Evolutionary conservation across 2,113 vertebrate species (phyloP), one percentile per base, ranked within the genome.

Genomic region (Phylloscopus trochiloides): DNA sequence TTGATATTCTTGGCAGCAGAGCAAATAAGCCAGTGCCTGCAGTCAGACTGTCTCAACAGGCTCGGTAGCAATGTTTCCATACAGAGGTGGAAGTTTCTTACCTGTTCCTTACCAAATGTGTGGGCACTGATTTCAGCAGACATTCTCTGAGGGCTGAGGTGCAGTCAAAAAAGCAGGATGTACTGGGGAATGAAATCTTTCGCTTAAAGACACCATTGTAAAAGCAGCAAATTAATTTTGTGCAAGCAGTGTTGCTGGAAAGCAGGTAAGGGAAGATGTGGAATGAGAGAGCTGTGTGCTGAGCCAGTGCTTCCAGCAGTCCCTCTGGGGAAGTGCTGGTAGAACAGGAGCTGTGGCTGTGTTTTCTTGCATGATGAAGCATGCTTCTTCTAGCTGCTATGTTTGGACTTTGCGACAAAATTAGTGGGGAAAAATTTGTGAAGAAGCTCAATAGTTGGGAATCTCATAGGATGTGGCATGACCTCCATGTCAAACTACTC

Each of bases 1-100:
- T 78, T 96, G 90, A 97, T 94, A 96, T 94, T 91, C 88, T 85
- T 96, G 92, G 93, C 90, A 95, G 93, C 77, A 91, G 45, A 96
- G 81, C 40, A 97, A 94, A 96, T 75, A 96, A 92, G 28, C 31
- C 62, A 72, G 28, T 1, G 17, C 58, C 83, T 77, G 75, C 59
- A 87, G 59, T 52, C 73, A 67, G 80, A 78, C 55, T 50, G 4
- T 73, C 71, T 86, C 77, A 68, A 66, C 40, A 66, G 51, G 28
- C 63, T 77, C 2, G 0, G 34, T 2, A 87, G 58, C 2, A 0
- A 17, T 38, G n/a, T 4, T 70, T 73, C 48, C 54, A 79, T 24
- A 26, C 1, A 1, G 4, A 48, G 38, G n/a, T 66, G 6, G 43
- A 55, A 86, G 42, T 11, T 79, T 21, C 20, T 77, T 52, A 36